Evolutionary conservation across 2,113 vertebrate genomes (phyloP).

Genomic region (Pogonocichla stellata): DNA sequence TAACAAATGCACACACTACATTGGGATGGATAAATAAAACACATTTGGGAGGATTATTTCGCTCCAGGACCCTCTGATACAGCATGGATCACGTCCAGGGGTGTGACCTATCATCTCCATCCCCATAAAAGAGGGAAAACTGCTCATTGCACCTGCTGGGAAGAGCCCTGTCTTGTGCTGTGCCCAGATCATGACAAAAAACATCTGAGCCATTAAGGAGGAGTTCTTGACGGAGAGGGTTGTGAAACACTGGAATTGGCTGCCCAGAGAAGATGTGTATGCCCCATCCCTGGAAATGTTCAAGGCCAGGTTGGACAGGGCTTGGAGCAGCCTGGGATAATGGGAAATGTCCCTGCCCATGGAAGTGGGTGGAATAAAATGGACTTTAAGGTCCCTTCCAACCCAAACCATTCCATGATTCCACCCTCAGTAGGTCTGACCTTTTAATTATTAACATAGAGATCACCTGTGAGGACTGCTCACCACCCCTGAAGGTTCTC

Average conservation of each 20-base stretch:
- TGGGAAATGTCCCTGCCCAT: background rate
- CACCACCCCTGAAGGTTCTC: background rate
- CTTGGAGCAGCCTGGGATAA: background rate
- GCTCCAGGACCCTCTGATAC: too few species aligned
- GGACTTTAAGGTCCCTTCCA: background rate
- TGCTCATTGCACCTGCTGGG: background rate
- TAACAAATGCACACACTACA: accelerated
- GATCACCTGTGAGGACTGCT: background rate
- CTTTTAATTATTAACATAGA: accelerated
- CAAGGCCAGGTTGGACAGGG: background rate
- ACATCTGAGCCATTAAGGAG: accelerated
- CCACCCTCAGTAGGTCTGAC: accelerated
- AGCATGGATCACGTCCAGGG: background rate
- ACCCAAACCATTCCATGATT: background rate
- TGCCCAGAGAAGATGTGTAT: background rate
- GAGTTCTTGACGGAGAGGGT: background rate
- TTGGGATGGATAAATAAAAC: background rate
- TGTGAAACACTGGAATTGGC: background rate
- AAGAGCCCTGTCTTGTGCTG: background rate
- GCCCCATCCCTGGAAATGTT: background rate
- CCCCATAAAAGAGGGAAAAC: background rate
- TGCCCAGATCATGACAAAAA: background rate
- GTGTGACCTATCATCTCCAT: accelerated
- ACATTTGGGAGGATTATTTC: background rate
- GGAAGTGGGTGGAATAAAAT: background rate